Evolutionary conservation across 1,140 invertebrate species (phyloP).

Genomic region (Subanguina moxae): DNA sequence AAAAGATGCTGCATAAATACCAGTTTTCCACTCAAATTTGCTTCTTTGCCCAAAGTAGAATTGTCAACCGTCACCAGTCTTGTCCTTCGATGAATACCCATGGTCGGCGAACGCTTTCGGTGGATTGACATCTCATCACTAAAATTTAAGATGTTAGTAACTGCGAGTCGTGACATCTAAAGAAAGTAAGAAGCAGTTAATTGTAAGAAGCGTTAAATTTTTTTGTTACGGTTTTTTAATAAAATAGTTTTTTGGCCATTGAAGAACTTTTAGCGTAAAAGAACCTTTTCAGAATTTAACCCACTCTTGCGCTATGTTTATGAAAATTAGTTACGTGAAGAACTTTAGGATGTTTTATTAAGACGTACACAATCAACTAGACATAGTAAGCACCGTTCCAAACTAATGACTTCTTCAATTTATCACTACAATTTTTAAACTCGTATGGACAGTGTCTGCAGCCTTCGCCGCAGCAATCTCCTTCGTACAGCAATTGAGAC

Average conservation of each 20-base stretch:
- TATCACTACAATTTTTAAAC: constrained; percentile 40
- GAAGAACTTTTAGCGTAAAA: too few relatives aligned
- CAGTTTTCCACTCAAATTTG: constrained; percentile 85
- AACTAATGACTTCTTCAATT: constrained; percentile 27
- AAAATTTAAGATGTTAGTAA: constrained; percentile 12
- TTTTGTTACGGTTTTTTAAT: too few relatives aligned
- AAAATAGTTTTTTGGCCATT: too few relatives aligned
- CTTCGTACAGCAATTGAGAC: constrained; percentile 45
- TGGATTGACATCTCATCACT: constrained; percentile 54
- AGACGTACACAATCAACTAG: constrained; percentile 16
- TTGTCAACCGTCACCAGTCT: constrained; percentile 77
- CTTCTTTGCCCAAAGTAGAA: constrained; percentile 77
- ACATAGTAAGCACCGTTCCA: constrained; percentile 46
- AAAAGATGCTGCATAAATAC: too few relatives aligned
- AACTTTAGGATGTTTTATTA: too few relatives aligned
- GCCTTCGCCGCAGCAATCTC: constrained; percentile 55
- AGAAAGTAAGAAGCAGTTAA: neutral
- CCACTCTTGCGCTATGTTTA: too few relatives aligned
- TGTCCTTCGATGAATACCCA: constrained; percentile 65
- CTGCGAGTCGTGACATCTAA: neutral
- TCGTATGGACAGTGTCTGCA: constrained; percentile 58
- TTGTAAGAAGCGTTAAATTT: neutral
- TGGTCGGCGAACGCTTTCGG: constrained; percentile 50
- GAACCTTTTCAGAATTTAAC: too few relatives aligned
- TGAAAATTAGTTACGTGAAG: too few relatives aligned